Percentiles rank a stretch among this genome's conserved stretches.
phyloP scores from a whole-genome alignment of 2,888 invertebrate species.

The Acrobasis repandana region DNA sequence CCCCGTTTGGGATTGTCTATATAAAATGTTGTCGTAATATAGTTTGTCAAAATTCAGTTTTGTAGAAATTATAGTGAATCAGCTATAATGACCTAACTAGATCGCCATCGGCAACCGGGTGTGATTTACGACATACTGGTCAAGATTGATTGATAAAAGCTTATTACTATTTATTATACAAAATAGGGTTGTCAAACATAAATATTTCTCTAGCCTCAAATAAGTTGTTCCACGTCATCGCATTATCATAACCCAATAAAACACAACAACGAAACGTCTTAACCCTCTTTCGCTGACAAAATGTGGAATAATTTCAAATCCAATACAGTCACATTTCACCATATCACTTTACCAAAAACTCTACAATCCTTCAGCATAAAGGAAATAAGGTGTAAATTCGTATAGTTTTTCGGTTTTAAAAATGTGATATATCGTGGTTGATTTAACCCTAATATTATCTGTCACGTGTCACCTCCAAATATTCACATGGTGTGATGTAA shows the following conservation, averaged over 20 bases:
- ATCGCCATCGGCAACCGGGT: too few species aligned
- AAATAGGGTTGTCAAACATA: conserved; percentile 5
- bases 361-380: not conserved
- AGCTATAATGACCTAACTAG: too few species aligned
- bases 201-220: not conserved
- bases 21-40: too few species aligned
- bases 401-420: conserved; percentile 23
- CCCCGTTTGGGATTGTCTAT: too few species aligned
- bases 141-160: too few species aligned
- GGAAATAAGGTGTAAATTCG: conserved; percentile 24
- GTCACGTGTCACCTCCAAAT: conserved; percentile 42
- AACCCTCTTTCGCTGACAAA: conserved; percentile 25
- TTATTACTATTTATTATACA: not conserved
- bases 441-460: conserved; percentile 35
- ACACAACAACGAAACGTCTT: conserved; percentile 23
- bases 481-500: conserved; percentile 42
- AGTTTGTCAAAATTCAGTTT: too few species aligned
- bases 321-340: conserved; percentile 31
- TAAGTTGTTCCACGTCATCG: not conserved
- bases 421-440: conserved; percentile 25
- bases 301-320: conserved; percentile 34
- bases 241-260: conserved; percentile 21
- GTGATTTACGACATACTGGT: too few species aligned
- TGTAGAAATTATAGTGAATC: too few species aligned
- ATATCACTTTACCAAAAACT: conserved; percentile 21